Percentiles rank a stretch among this genome's conserved stretches.
phyloP scores from a whole-genome alignment of 1,140 invertebrate genomes.

The Drosophila novamexicana region DNA sequence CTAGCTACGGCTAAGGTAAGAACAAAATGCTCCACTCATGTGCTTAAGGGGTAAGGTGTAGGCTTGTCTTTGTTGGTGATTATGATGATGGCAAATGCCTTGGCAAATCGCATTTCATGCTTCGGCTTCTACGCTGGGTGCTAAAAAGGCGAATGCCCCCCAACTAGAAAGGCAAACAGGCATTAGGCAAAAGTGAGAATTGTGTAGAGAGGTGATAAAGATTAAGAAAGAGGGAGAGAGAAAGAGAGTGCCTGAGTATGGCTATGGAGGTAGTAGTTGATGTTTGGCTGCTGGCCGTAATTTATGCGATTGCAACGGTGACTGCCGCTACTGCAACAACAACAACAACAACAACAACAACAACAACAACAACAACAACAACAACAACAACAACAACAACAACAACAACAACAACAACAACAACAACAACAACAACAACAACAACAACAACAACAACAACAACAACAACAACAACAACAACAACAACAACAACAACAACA shows the following conservation, averaged over 20 bases:
- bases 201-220: slow-evolving; percentile 1
- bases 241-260: background rate
- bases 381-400: slow-evolving; percentile 36
- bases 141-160: slow-evolving; percentile 79
- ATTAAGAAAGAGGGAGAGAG: background rate
- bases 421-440: slow-evolving; percentile 12
- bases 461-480: slow-evolving; percentile 26
- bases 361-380: slow-evolving; percentile 33
- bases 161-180: slow-evolving; percentile 31
- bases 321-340: slow-evolving; percentile 72
- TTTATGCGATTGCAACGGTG: slow-evolving; percentile 82
- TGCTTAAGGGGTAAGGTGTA: background rate
- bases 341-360: slow-evolving; percentile 21
- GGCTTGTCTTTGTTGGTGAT: slow-evolving; percentile 44
- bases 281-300: slow-evolving; percentile 55
- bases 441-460: slow-evolving; percentile 44
- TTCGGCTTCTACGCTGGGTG: slow-evolving; percentile 64
- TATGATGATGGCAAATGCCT: slow-evolving; percentile 49
- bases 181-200: slow-evolving; percentile 36
- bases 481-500: slow-evolving; percentile 36
- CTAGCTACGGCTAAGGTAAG: background rate
- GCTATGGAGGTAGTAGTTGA: slow-evolving; percentile 1
- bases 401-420: slow-evolving; percentile 40
- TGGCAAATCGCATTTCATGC: slow-evolving; percentile 72
- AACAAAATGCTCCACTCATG: slow-evolving; percentile 6